Evolutionary conservation across 2,888 invertebrate genomes (phyloP).

Genomic region (Frankliniella fusca): DNA sequence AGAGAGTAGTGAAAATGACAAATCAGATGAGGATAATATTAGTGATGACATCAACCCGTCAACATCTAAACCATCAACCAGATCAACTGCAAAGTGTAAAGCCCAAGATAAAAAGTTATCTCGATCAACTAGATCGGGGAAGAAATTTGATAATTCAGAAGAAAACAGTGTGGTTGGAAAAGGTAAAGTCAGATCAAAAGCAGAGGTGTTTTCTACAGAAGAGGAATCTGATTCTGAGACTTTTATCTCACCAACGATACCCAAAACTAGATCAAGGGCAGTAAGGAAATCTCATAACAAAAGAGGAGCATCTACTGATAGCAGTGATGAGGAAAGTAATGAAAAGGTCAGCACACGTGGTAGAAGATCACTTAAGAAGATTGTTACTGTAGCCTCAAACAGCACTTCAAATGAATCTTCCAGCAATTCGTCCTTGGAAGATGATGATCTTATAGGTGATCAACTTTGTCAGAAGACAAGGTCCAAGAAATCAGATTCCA

Average conservation of each 20-base stretch:
- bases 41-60: background rate
- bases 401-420: background rate
- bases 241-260: background rate
- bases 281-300: background rate
- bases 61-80: background rate
- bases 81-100: background rate
- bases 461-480: background rate
- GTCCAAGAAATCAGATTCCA: background rate
- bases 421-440: background rate
- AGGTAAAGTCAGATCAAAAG: background rate
- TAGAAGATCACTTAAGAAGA: background rate
- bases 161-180: background rate
- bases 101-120: background rate
- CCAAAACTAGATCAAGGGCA: background rate
- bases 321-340: background rate
- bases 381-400: background rate
- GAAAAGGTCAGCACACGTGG: background rate
- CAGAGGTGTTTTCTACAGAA: background rate
- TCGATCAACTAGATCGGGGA: background rate
- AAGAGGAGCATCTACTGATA: background rate
- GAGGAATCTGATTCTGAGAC: background rate
- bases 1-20: background rate
- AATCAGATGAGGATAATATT: background rate
- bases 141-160: background rate
- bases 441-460: background rate